These are phyloP conservation scores for Volucella inanis DNA, from an alignment of 2,888 invertebrate genomes.

Conservation along the genomic window DNA sequence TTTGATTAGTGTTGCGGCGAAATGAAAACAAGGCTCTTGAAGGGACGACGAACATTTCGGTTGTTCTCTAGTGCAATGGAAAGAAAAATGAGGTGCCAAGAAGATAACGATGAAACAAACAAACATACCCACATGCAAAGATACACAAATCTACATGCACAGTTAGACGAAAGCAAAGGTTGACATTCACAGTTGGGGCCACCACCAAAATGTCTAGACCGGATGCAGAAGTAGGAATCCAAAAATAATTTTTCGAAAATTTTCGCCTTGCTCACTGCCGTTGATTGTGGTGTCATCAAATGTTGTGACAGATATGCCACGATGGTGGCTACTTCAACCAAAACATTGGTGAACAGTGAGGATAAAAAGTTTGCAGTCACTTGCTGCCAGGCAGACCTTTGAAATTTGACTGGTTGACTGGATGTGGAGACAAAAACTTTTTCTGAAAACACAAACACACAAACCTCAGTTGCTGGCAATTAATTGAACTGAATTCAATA, in stretches of 20 bases:
- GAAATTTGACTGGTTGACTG: too few species aligned
- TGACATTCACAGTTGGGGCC: conserved; percentile 13
- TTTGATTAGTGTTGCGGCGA: conserved; percentile 68
- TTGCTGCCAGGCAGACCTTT: too few species aligned
- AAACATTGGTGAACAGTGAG: not conserved
- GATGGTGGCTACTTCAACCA: conserved; percentile 10
- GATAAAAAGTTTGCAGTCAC: not conserved
- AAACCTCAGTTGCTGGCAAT: too few species aligned
- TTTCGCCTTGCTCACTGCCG: conserved; percentile 22
- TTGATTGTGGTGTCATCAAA: conserved; percentile 19
- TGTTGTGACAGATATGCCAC: conserved; percentile 37
- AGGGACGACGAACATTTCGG: conserved; percentile 12
- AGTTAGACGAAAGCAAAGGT: too few species aligned
- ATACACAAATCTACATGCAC: not conserved
- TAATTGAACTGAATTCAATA: too few species aligned
- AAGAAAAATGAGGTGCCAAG: conserved; percentile 28
- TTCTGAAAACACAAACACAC: too few species aligned
- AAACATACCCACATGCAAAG: not conserved
- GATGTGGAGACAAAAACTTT: too few species aligned
- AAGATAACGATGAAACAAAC: conserved; percentile 34
- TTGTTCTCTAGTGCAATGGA: conserved; percentile 32
- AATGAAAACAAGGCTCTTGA: conserved; percentile 56
- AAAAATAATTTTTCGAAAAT: conserved; percentile 12
- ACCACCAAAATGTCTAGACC: conserved; percentile 42
- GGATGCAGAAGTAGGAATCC: conserved; percentile 43